A percentile compares a stretch with the other conserved stretches of the same genome.
Evolutionary conservation across 2,797 vertebrate species (phyloP).

Genomic region (Craterocephalus amniculus): DNA sequence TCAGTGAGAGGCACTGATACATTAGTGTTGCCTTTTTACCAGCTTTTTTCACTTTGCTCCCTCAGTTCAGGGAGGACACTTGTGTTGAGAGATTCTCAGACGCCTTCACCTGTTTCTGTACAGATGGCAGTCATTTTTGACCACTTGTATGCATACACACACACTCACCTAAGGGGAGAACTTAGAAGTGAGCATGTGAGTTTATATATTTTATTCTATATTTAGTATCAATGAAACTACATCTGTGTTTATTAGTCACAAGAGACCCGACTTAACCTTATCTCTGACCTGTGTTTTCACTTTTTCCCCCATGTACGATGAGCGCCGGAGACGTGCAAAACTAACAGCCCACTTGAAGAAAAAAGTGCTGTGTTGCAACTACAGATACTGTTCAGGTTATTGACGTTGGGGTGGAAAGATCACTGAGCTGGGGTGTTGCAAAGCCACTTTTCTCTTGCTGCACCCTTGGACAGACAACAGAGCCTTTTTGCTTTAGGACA

Average conservation of each 20-base stretch:
- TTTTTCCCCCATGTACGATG: neutral
- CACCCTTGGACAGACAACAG: neutral
- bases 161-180: slow-evolving; percentile 7
- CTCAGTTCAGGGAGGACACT: slow-evolving; percentile 16
- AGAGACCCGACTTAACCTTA: slow-evolving; percentile 1
- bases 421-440: neutral
- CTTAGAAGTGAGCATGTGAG: slow-evolving; percentile 1
- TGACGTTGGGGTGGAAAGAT: slow-evolving; percentile 9
- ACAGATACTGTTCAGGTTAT: slow-evolving; percentile 9
- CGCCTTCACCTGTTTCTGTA: slow-evolving; percentile 26
- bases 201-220: neutral
- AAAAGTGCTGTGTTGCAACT: slow-evolving; percentile 19
- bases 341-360: neutral
- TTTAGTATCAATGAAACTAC: slow-evolving; percentile 25
- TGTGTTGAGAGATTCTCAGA: slow-evolving; percentile 18
- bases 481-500: neutral
- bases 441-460: neutral
- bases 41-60: slow-evolving; percentile 20
- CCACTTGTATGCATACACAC: neutral
- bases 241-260: slow-evolving; percentile 1
- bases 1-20: neutral
- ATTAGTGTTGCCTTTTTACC: neutral
- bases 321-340: slow-evolving; percentile 11
- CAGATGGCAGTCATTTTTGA: slow-evolving; percentile 10
- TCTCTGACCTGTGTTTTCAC: neutral